phyloP scores from a whole-genome alignment of 2,888 invertebrate genomes.

The Drosophila setosimentum region DNA sequence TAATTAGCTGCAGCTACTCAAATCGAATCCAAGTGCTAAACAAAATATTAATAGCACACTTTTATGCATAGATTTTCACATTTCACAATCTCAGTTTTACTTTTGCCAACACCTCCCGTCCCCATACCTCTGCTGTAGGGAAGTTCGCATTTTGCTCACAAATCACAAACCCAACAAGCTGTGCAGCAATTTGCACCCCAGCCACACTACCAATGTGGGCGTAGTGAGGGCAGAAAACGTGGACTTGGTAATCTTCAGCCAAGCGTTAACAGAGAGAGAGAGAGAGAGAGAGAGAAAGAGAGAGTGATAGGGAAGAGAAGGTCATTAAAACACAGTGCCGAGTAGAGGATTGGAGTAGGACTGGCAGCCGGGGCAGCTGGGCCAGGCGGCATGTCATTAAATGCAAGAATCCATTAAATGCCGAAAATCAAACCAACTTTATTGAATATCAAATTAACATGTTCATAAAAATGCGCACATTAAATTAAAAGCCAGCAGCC shows the following conservation, averaged over 20 bases:
- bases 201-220: background rate
- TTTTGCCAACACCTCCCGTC: background rate
- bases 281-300: constrained; percentile 36
- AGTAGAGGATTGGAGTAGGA: constrained; percentile 2
- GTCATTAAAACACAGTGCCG: constrained; percentile 55
- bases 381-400: constrained; percentile 66
- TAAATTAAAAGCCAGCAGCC: constrained; percentile 68
- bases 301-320: constrained; percentile 14
- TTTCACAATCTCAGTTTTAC: constrained; percentile 41
- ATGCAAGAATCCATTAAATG: constrained; percentile 78
- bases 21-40: constrained; percentile 20
- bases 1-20: constrained; percentile 29
- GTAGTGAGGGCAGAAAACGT: background rate
- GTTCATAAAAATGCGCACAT: constrained; percentile 80
- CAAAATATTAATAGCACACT: constrained; percentile 27
- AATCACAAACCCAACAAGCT: constrained; percentile 74
- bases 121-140: constrained; percentile 15
- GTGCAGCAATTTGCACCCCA: constrained; percentile 63
- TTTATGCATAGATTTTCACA: constrained; percentile 49
- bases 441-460: constrained; percentile 82
- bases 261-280: constrained; percentile 49
- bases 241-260: constrained; percentile 55
- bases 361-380: constrained; percentile 4
- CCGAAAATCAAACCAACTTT: constrained; percentile 80
- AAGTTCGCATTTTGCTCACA: constrained; percentile 44